Base-by-base conservation (phyloP, 2,797 vertebrate genomes). In the Syngnathus acus region DNA sequence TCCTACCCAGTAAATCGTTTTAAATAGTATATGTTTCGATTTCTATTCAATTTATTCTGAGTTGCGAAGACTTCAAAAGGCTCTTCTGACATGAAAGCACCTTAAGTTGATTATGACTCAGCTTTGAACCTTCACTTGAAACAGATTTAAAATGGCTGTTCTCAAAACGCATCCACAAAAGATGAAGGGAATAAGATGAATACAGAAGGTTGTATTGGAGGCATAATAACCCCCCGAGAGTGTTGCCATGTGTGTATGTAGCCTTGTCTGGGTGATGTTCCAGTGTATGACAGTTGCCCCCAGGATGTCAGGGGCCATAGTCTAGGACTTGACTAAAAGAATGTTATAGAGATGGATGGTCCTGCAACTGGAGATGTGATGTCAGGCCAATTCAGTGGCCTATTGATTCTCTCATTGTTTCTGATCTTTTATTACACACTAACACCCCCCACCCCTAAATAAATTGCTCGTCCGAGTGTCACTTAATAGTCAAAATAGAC, bases 181-280 rank as follows among this genome's bases (percentile, higher is more conserved):
- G 84, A 88, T 90, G 82, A 89, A 90, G 83, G 80, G 78, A 60
- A 67, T 77, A 79, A 65, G 84, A 85, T 72, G 83, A 84, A 81
- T 76, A 66, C 72, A 69, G 72, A 81, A 66, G 73, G 11, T 58
- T 64, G 66, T 40, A 67, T 73, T 78, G 74, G 48, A 78, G 76
- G 73, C 73, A 45, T 82, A 82, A 82, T 84, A 60, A 74, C 74
- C 76, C 69, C 32, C 78, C 70, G 69, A 84, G 85, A 92, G 79
- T 80, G 78, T 71, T 88, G 77, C 88, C 86, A 87, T 89, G 87
- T 89, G 87, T 86, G 78, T 86, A 78, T 72, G 10, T 59, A 69
- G 69, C 65, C 82, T 75, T 73, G 81, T 82, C 81, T 84, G 84
- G 79, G 75, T 80, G 78, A 74, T 66, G 80, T 82, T 80, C 82